phyloP scores from a whole-genome alignment of 2,113 vertebrate species.

The Psittacara wagleri region DNA sequence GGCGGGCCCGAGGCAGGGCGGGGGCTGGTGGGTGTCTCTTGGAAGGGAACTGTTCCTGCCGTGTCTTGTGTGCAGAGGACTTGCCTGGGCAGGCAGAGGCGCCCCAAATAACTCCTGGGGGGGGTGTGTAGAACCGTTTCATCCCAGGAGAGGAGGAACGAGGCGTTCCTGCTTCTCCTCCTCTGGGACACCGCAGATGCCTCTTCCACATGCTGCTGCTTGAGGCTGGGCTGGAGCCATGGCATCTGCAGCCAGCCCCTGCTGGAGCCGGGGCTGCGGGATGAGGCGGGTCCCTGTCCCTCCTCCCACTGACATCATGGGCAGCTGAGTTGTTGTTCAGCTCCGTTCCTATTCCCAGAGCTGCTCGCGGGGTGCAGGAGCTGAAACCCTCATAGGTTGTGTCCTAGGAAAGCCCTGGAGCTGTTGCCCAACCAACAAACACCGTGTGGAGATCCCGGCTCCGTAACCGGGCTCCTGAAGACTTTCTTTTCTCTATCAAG shows the following conservation, averaged over 20 bases:
- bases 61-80: not conserved
- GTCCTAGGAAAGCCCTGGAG: not conserved
- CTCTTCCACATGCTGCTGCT: fast-evolving
- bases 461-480: fast-evolving
- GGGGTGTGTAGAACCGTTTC: fast-evolving
- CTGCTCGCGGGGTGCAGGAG: fast-evolving
- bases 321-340: not conserved
- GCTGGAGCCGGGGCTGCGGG: not conserved
- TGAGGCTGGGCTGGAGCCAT: not conserved
- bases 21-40: not conserved
- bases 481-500: not conserved
- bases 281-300: not conserved
- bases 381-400: not conserved
- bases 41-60: not conserved
- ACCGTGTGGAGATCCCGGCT: fast-evolving
- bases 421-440: not conserved
- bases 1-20: not conserved
- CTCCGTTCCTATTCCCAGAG: not conserved
- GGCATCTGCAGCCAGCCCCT: not conserved
- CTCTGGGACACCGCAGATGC: not conserved
- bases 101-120: not conserved
- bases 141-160: not conserved
- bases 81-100: constrained; percentile 16
- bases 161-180: not conserved
- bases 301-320: constrained; percentile 23